Evolutionary conservation across 2,113 vertebrate genomes (phyloP), one percentile per base, ranked within the genome.

Genomic region (Micronycteris hirsuta): DNA sequence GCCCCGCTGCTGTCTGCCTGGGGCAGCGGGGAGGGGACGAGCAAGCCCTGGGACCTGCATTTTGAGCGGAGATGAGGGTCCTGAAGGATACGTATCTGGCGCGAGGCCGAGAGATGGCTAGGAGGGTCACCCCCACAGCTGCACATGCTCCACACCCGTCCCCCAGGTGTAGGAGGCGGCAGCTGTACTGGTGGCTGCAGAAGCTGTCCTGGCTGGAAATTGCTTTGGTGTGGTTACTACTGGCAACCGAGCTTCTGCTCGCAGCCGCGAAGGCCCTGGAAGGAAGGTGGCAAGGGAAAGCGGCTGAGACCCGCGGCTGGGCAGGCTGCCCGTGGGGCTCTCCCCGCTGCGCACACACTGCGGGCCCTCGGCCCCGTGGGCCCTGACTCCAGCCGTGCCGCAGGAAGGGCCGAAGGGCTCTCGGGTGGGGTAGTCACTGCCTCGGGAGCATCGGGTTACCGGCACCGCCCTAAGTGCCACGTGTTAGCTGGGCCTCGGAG

Each of bases 141-240:
- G 70, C 86, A 54, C 73, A 80, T 26, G 86, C 92, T 89, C 71
- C 52, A 81, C 52, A 17, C 52, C 52, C 52, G 4, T 6, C 6
- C 95, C 85, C 38, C 33, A 74, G 97, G 97, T 96, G 93, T 88
- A 71, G 61, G 65, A 91, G 93, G 96, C 88, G 45, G 86, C 84
- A 38, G 63, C 26, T 1, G 80, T 33, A 58, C 88, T 63, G 28
- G 78, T 49, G 78, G 96, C 96, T 70, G 97, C 54, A 56, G 54
- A 56, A 56, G 54, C 97, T 61, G 97, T 89, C 96, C 78, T 17
- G 93, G 97, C 97, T 97, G 98, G 97, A 96, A 97, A 98, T 95
- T 95, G 98, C 98, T 98, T 97, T 98, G 98, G 98, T 97, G 97
- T 98, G 98, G 98, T 98, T 98, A 98, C 98, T 98, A 98, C 95